Evolutionary conservation across 2,113 vertebrate species (phyloP), one percentile per base, ranked within the genome.

Genomic region (Recurvirostra avosetta): DNA sequence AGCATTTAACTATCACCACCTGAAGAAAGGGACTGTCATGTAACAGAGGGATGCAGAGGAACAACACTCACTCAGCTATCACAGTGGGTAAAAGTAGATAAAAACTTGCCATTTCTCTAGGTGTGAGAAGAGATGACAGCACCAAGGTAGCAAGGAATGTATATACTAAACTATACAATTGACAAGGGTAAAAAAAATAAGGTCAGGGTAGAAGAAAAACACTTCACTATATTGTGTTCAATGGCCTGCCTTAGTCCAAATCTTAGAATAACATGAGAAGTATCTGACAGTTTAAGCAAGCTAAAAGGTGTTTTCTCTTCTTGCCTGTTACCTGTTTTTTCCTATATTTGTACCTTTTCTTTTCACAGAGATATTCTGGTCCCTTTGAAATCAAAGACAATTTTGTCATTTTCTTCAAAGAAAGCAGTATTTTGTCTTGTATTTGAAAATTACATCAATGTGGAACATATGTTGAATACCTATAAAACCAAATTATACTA

Each of bases 121-220:
- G 23, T 52, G 20, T 4, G 5, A 76, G 34, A 40, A 21, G 32
- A 27, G n/a, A 32, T 0, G 0, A 62, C 30, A 71, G 40, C 58
- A 83, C 21, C 32, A 34, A 82, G 27, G 25, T 30, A 7, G 1
- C n/a, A 61, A 65, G 40, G 49, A 80, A 52, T 22, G 40, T 15
- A 30, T 34, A 34, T 15, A 67, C 6, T 2, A 62, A 72, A 85
- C 74, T 16, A 66, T 0, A 61, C 2, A 7, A 75, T 8, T 21
- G 6, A 80, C 56, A 70, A 59, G 8, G 16, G 18, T 26, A 58
- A 75, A 23, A 56, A 53, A 79, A 75, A 45, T 12, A 63, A 34
- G 20, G 13, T 34, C 30, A 49, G 36, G n/a, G 30, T 17, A 71
- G 26, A 55, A 71, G 58, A 85, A 36, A 71, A 8, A 49, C 26